Percentiles rank a stretch among this genome's conserved stretches.
These are phyloP conservation scores for Otolemur garnettii DNA, from an alignment of 2,113 vertebrate species.

Conservation along the genomic window DNA sequence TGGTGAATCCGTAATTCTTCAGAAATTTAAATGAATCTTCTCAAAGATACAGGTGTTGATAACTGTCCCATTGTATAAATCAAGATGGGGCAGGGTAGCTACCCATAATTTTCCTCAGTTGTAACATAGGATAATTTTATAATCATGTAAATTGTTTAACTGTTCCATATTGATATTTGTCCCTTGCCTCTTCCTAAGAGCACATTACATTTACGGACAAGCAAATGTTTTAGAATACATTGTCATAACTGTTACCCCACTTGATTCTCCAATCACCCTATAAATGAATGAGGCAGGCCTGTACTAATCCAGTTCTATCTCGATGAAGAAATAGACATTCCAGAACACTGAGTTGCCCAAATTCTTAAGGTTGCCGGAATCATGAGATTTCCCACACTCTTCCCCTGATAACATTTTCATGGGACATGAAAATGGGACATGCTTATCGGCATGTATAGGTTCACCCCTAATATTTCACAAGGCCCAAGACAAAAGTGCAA, in stretches of 20 bases:
- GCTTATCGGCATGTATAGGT: not conserved
- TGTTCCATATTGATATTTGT: not conserved
- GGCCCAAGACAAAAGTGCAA: not conserved
- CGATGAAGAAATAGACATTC: not conserved
- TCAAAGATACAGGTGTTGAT: not conserved
- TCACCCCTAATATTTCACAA: not conserved
- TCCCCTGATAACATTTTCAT: not conserved
- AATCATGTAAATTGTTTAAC: not conserved
- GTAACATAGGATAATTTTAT: not conserved
- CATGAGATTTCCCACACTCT: not conserved
- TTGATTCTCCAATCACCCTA: not conserved
- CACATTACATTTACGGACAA: not conserved
- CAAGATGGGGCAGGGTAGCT: not conserved
- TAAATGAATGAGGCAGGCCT: not conserved
- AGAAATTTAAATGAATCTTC: not conserved
- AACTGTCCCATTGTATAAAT: constrained; percentile 12
- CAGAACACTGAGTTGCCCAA: not conserved
- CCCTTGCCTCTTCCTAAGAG: not conserved
- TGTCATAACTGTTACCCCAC: not conserved
- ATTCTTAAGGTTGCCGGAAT: not conserved
- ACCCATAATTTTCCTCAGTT: not conserved
- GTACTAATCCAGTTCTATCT: not conserved
- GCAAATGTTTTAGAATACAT: not conserved
- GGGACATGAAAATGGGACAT: not conserved
- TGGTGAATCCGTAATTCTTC: not conserved